A percentile compares a stretch with the other conserved stretches of the same genome.
Conservation (phyloP, 2,113 vertebrate species). For the Syngnathus scovelli region DNA sequence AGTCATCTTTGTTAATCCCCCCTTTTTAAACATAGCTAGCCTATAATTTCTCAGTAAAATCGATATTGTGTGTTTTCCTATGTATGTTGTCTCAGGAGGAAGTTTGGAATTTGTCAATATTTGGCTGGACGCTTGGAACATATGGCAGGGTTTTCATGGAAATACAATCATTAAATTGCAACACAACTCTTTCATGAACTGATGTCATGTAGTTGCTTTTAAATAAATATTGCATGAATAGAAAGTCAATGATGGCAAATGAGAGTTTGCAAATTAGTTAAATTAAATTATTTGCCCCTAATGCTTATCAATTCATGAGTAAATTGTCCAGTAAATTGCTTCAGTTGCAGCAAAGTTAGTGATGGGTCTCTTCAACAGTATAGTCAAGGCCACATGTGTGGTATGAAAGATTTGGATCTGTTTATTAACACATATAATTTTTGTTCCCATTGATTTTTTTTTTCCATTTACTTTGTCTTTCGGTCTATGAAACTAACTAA, state of each 20-base stretch:
- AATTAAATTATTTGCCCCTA: too few species aligned
- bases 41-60: slow-evolving; percentile 6
- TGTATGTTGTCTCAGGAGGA: slow-evolving; percentile 13
- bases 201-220: slow-evolving; percentile 6
- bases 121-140: slow-evolving; percentile 36
- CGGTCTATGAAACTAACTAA: background rate
- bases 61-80: slow-evolving; percentile 18
- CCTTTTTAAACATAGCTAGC: background rate
- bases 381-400: slow-evolving; percentile 11
- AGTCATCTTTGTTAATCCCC: background rate
- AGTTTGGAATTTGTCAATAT: slow-evolving; percentile 45
- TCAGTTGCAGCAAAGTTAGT: slow-evolving; percentile 3
- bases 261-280: too few species aligned
- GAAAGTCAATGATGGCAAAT: background rate
- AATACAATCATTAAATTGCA: slow-evolving; percentile 12
- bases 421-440: too few species aligned
- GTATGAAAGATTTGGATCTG: background rate
- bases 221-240: too few species aligned
- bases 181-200: background rate
- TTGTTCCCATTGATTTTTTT: background rate
- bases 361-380: slow-evolving; percentile 19
- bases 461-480: background rate
- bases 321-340: slow-evolving; percentile 1
- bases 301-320: too few species aligned
- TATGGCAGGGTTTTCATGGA: slow-evolving; percentile 20